Evolutionary conservation across 2,888 invertebrate genomes (phyloP), one percentile per base, ranked within the genome.

Genomic region (Apodemia hepburni): DNA sequence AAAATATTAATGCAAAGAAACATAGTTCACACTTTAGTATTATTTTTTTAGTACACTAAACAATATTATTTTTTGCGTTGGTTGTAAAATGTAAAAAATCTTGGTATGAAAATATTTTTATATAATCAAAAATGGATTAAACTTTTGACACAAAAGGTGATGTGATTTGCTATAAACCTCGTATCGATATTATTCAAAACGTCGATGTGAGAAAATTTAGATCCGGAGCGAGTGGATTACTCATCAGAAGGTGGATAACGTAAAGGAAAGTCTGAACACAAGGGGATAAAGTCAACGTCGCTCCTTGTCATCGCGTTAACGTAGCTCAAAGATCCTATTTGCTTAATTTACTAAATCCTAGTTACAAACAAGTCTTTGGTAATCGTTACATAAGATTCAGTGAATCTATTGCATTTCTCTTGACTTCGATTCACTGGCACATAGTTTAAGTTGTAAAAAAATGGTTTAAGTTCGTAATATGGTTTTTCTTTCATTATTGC

Each of bases 201-300:
- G 54, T 57, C n/a, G 29, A 29, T 57, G 54, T 29, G 29, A n/a
- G n/a, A 57, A 57, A 57, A 29, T 54, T 54, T 35, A 58, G 35
- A 58, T 58, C 58, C 59, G 18, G 38, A 54, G 29, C 22, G 15
- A 57, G 29, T 57, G 3, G 54, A n/a, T 60, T 49, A 62, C 22
- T 22, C 18, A 60, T 59, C 27, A 76, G 64, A 54, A 68, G 71
- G 73, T 68, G 73, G 71, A 74, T 75, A 77, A 76, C 73, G 73
- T 65, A 71, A 62, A 70, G 73, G 75, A 76, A 75, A 74, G 70
- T 65, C 70, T 59, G 61, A 66, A 66, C 67, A 70, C 71, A 69
- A 72, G 71, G 60, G 49, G 58, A 47, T 58, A 45, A 62, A 47
- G 47, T 62, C 15, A 22, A 33, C 47, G 47, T 35, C 57, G 45